These are phyloP conservation scores for Subanguina moxae DNA, from an alignment of 1,140 invertebrate genomes.

Conservation along the genomic window DNA sequence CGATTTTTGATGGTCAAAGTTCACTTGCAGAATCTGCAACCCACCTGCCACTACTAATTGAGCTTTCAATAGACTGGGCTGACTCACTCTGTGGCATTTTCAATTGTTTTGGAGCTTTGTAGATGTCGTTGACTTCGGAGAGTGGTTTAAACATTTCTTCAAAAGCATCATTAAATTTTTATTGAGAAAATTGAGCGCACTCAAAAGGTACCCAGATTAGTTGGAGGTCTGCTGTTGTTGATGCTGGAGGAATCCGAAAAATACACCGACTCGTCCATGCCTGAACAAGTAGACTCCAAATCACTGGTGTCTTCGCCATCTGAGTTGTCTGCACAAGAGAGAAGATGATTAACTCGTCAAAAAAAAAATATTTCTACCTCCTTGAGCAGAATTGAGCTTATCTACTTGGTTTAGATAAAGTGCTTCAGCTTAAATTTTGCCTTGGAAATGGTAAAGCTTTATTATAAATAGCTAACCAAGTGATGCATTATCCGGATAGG, in stretches of 20 bases:
- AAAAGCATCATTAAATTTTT: too few relatives aligned
- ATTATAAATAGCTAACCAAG: slow-evolving; percentile 57
- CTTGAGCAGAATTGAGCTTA: slow-evolving; percentile 6
- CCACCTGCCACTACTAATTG: slow-evolving; percentile 48
- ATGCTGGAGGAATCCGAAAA: slow-evolving; percentile 14
- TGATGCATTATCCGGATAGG: slow-evolving; percentile 58
- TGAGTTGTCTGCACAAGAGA: slow-evolving; percentile 8
- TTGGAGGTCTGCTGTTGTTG: slow-evolving; percentile 9
- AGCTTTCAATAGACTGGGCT: slow-evolving; percentile 50
- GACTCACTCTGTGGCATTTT: slow-evolving; percentile 54
- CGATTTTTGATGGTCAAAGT: too few relatives aligned
- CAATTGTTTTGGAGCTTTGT: slow-evolving; percentile 50
- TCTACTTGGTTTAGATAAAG: not conserved
- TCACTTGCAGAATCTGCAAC: too few relatives aligned
- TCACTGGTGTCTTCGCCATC: slow-evolving; percentile 27
- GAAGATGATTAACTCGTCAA: not conserved
- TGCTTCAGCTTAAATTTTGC: not conserved
- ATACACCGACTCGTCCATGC: not conserved
- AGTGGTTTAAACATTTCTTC: slow-evolving; percentile 46
- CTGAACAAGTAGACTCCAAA: slow-evolving; percentile 25
- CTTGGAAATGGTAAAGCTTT: not conserved
- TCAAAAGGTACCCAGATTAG: slow-evolving; percentile 21
- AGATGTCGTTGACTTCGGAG: slow-evolving; percentile 54
- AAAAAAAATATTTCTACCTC: not conserved
- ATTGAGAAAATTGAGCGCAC: not conserved